Percentiles rank a stretch among this genome's conserved stretches.
phyloP scores from a whole-genome alignment of 2,797 vertebrate species.

The Microcaecilia unicolor region DNA sequence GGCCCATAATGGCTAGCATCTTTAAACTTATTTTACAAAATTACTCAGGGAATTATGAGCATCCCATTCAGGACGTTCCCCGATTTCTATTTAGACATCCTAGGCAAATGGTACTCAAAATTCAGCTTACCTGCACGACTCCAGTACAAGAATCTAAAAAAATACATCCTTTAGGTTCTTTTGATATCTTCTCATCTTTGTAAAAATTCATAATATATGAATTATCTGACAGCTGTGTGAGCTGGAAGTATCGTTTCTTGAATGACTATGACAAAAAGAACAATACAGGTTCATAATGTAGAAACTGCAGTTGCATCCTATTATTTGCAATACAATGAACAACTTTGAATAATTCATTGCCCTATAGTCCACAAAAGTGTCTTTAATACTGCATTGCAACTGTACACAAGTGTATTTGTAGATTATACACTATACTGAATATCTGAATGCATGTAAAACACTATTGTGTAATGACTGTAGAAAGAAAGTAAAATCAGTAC shows the following conservation, averaged over 20 bases:
- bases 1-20: no score
- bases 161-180: slow-evolving; percentile 97
- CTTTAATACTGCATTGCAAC: background rate
- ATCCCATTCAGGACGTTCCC: no score
- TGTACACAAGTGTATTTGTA: background rate
- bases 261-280: slow-evolving; percentile 69
- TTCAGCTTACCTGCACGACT: slow-evolving; percentile 83
- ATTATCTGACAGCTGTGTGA: slow-evolving; percentile 91
- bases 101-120: no score
- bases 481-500: background rate
- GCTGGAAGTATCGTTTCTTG: slow-evolving; percentile 93
- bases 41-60: no score
- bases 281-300: background rate
- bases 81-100: no score
- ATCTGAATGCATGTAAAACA: slow-evolving; percentile 8
- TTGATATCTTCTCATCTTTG: slow-evolving; percentile 98
- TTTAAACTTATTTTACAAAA: no score
- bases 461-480: background rate
- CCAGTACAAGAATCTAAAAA: slow-evolving; percentile 97
- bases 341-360: no score
- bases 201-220: slow-evolving; percentile 99
- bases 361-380: no score
- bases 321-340: no score
- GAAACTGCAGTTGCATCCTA: no score
- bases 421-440: background rate